Percentiles rank a stretch among this genome's conserved stretches.
Conservation (phyloP, 2,113 vertebrate species). For the Grallaria varia region DNA sequence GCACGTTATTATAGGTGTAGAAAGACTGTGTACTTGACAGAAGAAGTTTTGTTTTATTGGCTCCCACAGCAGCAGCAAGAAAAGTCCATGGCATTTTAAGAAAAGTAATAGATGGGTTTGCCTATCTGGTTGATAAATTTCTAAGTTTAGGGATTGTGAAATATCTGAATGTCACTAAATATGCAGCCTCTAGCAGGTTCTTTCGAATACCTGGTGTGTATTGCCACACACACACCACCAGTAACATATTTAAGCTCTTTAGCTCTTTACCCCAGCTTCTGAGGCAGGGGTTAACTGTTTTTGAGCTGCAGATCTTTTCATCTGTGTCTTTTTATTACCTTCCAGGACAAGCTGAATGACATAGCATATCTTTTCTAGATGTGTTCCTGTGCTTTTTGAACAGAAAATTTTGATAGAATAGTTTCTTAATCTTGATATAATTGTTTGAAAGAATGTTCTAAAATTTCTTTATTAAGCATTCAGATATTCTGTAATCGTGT, state of each 20-base stretch:
- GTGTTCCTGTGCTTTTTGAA: background rate
- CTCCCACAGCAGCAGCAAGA: background rate
- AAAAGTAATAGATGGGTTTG: constrained; percentile 17
- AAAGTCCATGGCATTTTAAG: background rate
- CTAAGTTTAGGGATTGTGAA: background rate
- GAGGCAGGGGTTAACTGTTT: background rate
- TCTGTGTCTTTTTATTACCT: background rate
- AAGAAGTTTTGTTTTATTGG: constrained; percentile 14
- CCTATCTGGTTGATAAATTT: background rate
- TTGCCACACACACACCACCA: background rate
- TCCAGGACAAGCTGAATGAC: background rate
- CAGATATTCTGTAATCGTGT: background rate
- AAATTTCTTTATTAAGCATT: background rate
- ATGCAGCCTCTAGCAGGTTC: background rate
- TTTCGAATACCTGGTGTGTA: accelerated
- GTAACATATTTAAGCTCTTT: background rate
- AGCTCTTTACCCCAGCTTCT: background rate
- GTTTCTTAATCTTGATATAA: background rate
- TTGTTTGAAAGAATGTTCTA: background rate
- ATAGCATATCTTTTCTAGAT: background rate
- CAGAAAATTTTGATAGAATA: background rate
- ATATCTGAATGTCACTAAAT: background rate
- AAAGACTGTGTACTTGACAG: background rate
- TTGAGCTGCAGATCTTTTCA: background rate
- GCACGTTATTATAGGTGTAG: background rate